Base-by-base conservation (phyloP, 1,140 invertebrate genomes). In the Saccostrea glomerata region DNA sequence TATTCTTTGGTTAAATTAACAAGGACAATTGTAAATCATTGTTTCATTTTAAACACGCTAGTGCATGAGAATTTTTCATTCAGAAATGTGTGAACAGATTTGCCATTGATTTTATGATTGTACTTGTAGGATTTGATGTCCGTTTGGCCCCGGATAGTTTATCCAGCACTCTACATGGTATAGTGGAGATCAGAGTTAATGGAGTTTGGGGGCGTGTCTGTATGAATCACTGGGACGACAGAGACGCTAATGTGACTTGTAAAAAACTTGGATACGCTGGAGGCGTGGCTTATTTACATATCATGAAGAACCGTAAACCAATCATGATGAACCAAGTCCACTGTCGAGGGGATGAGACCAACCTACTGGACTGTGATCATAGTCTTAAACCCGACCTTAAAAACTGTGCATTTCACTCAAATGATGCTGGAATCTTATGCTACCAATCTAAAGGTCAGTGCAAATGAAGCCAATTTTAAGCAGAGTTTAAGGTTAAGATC, bases 191-290 rank as follows among this genome's bases (percentile, higher is more conserved):
- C 13, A 84, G 88, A 20, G 73, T 91, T 6, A 91, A 92, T 56
- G 93, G 92, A 54, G 89, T 92, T n/a, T 93, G 93, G 93, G 92
- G 93, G 2, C 86, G 91, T 12, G 88, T 94, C 13, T 94, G 93
- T 87, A 90, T 89, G 87, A 84, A 92, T 11, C 89, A 88, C 12
- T 94, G 93, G 91, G 90, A 89, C 23, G 91, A 92, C 47, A 77
- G 30, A 30, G 92, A 92, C 47, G 93, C 93, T n/a, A 90, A 88
- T 60, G 91, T 94, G 1, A 90, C 91, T 1, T 94, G 93, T 84
- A 91, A 90, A 87, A 58, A 92, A 30, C 82, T 92, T 12, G 92
- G 92, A 3, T 92, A 90, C 73, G 89, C 89, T 63, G 93, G 92
- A 25, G 92, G 92, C 20, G 87, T 91, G 17, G 87, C 88, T 11